These are phyloP conservation scores for Pseudanteris insignis DNA, from an alignment of 2,888 invertebrate genomes.

Conservation along the genomic window DNA sequence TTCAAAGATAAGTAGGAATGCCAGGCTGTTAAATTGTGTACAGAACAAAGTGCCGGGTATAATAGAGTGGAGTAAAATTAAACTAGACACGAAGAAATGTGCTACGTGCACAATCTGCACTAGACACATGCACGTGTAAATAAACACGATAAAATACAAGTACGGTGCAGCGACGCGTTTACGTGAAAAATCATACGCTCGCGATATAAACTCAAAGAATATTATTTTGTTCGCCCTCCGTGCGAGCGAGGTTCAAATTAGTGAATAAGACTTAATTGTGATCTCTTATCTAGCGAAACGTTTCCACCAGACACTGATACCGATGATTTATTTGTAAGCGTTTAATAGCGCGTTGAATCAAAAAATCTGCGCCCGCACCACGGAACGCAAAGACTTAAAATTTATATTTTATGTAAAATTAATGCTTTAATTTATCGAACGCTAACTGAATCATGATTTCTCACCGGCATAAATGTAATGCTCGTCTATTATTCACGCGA, in stretches of 20 bases:
- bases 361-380: too few relatives aligned
- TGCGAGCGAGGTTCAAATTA: too few relatives aligned
- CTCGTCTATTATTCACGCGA: constrained; percentile 39
- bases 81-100: constrained; percentile 44
- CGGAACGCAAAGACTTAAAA: constrained; percentile 6
- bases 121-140: constrained; percentile 25
- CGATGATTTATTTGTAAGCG: too few relatives aligned
- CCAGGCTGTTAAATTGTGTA: constrained; percentile 41
- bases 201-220: too few relatives aligned
- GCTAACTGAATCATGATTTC: constrained; percentile 37
- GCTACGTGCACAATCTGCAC: constrained; percentile 43
- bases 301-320: too few relatives aligned
- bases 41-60: constrained; percentile 38
- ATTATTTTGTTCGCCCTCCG: too few relatives aligned
- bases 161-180: too few relatives aligned
- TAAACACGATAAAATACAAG: constrained; percentile 19
- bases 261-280: too few relatives aligned
- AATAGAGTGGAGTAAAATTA: constrained; percentile 44
- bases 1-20: constrained; percentile 39
- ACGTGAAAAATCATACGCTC: too few relatives aligned
- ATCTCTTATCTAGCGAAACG: too few relatives aligned
- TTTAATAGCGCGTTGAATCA: too few relatives aligned
- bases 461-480: constrained; percentile 39
- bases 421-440: constrained; percentile 40
- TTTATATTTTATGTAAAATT: constrained; percentile 27